Evolutionary conservation across 2,888 invertebrate genomes (phyloP), one percentile per base, ranked within the genome.

Genomic region (Drosophila anceps): DNA sequence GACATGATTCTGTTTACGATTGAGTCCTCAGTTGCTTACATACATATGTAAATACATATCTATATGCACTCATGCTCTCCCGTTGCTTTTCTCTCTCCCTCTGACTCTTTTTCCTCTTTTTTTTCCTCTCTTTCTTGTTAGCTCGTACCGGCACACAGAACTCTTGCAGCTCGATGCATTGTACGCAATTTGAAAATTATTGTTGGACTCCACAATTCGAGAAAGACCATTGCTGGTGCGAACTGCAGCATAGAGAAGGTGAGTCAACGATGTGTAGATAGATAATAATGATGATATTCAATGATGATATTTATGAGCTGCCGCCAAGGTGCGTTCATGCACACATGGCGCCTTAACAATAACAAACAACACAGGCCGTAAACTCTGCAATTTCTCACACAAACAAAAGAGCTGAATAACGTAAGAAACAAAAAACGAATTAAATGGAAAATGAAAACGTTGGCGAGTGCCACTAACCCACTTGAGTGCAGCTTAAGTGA

Each of bases 161-260:
- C 60, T 89, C 88, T 60, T 93, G 93, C 77, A 89, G 84, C 53
- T 82, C 88, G 5, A 82, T 91, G 12, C 60, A 83, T 18, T 93
- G 93, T 70, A 84, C 87, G 15, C 48, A 84, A 39, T 86, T 91
- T 27, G 79, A 88, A 76, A 91, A 90, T 72, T 93, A 93, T 76
- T 93, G 93, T 69, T 73, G 91, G 18, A 91, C 92, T 50, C 73
- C 87, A 24, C 90, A 92, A 73, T 92, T 93, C 67, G 84, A 93
- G 20, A 92, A 93, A 60, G 93, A 93, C 86, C 93, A 93, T 76
- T 93, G 93, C 73, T 93, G 92, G 91, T 93, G 93, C 75, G 93
- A 93, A 73, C 84, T 92, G 76, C 91, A 92, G 31, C 93, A 93
- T 69, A 79, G 84, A 20, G 91, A 91, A 70, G 93, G 93, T 93